phyloP scores from a whole-genome alignment of 2,113 vertebrate genomes.

The Furnarius figulus region DNA sequence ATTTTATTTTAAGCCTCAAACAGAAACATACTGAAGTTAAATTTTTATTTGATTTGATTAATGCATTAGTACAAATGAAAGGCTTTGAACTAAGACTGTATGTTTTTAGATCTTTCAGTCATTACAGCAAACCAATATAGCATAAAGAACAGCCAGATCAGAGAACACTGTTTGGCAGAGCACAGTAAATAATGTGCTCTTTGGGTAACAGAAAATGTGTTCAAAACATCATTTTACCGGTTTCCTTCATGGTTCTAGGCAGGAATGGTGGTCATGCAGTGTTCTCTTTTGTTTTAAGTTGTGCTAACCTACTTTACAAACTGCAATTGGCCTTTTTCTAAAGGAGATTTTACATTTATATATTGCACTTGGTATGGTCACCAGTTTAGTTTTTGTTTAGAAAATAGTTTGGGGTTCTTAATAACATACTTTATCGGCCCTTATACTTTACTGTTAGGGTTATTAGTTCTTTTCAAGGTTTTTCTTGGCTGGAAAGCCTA shows the following conservation, averaged over 20 bases:
- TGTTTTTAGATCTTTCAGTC: neutral
- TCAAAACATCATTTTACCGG: neutral
- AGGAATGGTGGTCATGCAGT: neutral
- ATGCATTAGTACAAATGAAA: neutral
- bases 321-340: neutral
- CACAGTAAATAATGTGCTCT: neutral
- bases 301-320: neutral
- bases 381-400: neutral
- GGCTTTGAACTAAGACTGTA: neutral
- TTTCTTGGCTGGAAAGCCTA: neutral
- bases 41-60: neutral
- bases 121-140: neutral
- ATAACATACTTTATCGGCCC: neutral
- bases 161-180: neutral
- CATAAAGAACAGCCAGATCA: neutral
- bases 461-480: neutral
- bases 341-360: neutral
- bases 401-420: neutral
- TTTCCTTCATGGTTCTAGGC: neutral
- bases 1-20: neutral
- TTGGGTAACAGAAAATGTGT: neutral
- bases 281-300: neutral
- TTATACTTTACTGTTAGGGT: neutral
- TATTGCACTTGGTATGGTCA: neutral
- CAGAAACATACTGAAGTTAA: neutral